Evolutionary conservation across 2,888 invertebrate species (phyloP), one percentile per base, ranked within the genome.

Genomic region (Plemyria rubiginata): DNA sequence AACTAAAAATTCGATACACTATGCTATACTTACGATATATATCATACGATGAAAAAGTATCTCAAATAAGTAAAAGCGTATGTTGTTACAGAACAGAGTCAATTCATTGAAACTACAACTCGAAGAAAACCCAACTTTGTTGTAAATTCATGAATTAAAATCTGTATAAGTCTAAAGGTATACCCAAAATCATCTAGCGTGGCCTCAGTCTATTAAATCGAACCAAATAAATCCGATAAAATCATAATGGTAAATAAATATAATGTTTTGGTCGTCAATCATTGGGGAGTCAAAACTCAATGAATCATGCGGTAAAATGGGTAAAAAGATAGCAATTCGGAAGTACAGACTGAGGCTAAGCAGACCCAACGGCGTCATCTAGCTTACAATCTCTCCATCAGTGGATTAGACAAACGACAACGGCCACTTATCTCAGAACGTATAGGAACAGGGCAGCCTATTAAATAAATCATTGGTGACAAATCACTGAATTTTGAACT

Each of bases 11-110:
- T 85, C 81, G 86, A 87, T 85, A 84, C 82, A 83, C 87, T 89
- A 90, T 76, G 81, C 86, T 88, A 90, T 85, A 87, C 89, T 90
- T 89, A 92, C 83, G 83, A 90, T 88, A 90, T 87, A 91, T 89
- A 89, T 90, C 91, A 91, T 92, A 91, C 89, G 88, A 83, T 86
- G 83, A 88, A 90, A 86, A 87, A 90, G 79, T 84, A 86, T 85
- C 81, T 88, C 86, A 88, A 83, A 86, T 87, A 90, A 88, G 88
- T 91, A 88, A 81, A 92, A 92, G 91, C 90, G 91, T 92, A 91
- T 89, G 77, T 85, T 82, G 84, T 84, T 86, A 87, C 86, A 80
- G 80, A 85, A 81, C 79, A 70, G 73, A 71, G 56, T 67, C 66
- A 77, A 74, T 78, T 79, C 78, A 78, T 73, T 76, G 79, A 84